Base-by-base conservation (phyloP, 2,113 vertebrate genomes). In the Lasiurus borealis region DNA sequence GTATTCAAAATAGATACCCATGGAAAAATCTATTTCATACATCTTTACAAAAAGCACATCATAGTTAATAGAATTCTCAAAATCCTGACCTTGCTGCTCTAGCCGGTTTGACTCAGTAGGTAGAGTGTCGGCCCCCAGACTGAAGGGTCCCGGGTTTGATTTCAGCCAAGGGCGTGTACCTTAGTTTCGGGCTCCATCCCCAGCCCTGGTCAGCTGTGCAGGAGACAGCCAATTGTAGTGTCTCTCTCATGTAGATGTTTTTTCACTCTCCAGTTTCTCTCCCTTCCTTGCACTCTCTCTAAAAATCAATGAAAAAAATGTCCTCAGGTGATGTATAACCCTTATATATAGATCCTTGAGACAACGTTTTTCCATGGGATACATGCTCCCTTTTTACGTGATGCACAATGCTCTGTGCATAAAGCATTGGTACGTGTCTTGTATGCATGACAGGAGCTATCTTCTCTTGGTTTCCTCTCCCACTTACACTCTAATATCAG, bases 21-120 rank as follows among this genome's bases (percentile, higher is more conserved):
- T 50, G 48, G 78, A 91, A 72, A 92, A 76, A 71, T 48, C 25
- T 31, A 48, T 76, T 90, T 68, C 25, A 89, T 54, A 88, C n/a
- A 68, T 89, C 73, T 90, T 85, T 80, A 59, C 75, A 78, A 86
- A 96, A 96, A 85, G 19, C 48, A 64, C 14, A 75, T 57, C 57
- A 44, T 36, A 85, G 64, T 76, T 92, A 82, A 90, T 14, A 71
- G 89, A 80, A 85, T 91, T 91, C 50, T 73, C 90, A 88, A 64
- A 96, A 95, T 83, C 80, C 44, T 86, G 87, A 83, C 9, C 68
- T 92, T 80, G 48, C 46, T 54, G 54, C 54, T 19, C 54, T 57
- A 57, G 54, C 54, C 8, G 8, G 54, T 57, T 57, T 57, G 2
- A 21, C 54, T 57, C 54, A 57, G 54, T 57, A 57, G 54, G 7